Percentiles rank a stretch among this genome's conserved stretches.
These are phyloP conservation scores for Chymomyza caudatula DNA, from an alignment of 2,888 invertebrate genomes.

Conservation along the genomic window DNA sequence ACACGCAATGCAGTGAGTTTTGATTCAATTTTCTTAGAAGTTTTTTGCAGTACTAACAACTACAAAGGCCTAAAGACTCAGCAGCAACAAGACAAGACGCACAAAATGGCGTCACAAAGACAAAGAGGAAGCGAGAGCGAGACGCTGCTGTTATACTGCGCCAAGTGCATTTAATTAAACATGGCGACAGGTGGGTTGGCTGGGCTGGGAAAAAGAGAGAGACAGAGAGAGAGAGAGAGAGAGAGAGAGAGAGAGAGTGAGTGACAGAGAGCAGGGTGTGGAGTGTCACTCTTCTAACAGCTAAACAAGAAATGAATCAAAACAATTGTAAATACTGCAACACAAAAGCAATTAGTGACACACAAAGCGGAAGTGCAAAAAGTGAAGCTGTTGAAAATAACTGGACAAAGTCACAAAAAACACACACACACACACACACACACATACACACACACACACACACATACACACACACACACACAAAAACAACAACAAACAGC, in stretches of 20 bases:
- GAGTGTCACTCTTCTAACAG: not conserved
- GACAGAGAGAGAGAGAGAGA: no score
- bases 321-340: constrained; percentile 73
- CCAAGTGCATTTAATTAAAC: constrained; percentile 74
- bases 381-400: constrained; percentile 70
- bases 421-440: constrained; percentile 8
- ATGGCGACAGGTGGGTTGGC: constrained; percentile 10
- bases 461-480: constrained; percentile 10
- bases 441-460: constrained; percentile 9
- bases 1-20: constrained; percentile 17
- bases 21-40: constrained; percentile 48
- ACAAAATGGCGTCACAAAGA: constrained; percentile 1
- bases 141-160: constrained; percentile 35
- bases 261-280: not conserved
- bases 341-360: constrained; percentile 73
- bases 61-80: not conserved
- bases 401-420: constrained; percentile 39
- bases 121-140: not conserved
- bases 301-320: constrained; percentile 68
- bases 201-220: not conserved
- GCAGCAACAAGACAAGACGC: not conserved
- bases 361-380: constrained; percentile 73
- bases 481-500: constrained; percentile 9
- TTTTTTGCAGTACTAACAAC: not conserved
- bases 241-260: no score